Base-by-base conservation (phyloP, 1,140 invertebrate genomes). In the Eriosoma lanigerum region DNA sequence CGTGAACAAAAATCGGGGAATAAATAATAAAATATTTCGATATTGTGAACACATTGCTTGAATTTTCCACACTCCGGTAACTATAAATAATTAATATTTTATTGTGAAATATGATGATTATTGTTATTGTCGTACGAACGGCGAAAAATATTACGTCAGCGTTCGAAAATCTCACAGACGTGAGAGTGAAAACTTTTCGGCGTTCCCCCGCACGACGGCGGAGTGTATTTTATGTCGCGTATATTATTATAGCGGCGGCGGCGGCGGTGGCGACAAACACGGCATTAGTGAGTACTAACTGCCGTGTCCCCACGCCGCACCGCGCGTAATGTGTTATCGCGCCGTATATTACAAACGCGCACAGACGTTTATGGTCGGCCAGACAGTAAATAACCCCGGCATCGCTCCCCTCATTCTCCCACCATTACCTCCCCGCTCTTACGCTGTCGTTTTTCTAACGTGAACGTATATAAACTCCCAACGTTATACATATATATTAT, bases 331-430 rank as follows among this genome's bases (percentile, higher is more conserved):
- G 75, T n/a, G 75, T 78, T 78, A 78, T 78, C 75, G 75, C 75
- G 75, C 48, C 75, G 75, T 78, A 62, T 78, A 78, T 78, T 78
- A 78, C 56, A 48, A 78, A 38, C 32, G 54, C 38, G 56, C 75
- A 56, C 75, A 78, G 75, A 78, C 75, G 75, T 78, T 78, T 78
- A 78, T 78, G 75, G 75, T 78, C 75, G 75, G 75, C 75, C 56
- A 60, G 75, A 78, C 75, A 78, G 75, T 78, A 78, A 78, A 78
- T 78, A 78, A 78, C 75, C 75, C 75, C 75, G 56, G 75, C 56
- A 60, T 78, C 46, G 56, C 56, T 8, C 24, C 19, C 48, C 17
- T 44, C 21, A 5, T 29, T 19, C 24, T 50, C 48, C n/a, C 66
- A 3, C 8, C 19, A n/a, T 29, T 2, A 0, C 1, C 56, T 0